Percentiles rank a stretch among this genome's conserved stretches.
phyloP scores from a whole-genome alignment of 2,888 invertebrate genomes.

The Theristus sp. region DNA sequence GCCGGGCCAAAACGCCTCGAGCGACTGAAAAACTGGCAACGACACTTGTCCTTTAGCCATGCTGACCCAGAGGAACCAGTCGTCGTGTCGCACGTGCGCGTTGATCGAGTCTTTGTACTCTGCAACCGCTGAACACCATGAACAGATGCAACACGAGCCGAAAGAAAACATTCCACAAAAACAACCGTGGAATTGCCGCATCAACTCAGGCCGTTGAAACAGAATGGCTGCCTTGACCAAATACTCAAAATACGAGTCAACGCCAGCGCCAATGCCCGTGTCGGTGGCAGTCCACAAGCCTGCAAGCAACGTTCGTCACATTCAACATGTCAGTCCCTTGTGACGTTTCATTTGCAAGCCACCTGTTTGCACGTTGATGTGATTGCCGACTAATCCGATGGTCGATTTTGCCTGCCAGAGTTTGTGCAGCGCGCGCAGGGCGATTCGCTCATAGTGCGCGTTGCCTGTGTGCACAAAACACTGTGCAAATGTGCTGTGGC shows the following conservation, averaged over 20 bases:
- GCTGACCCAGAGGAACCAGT: slow-evolving; percentile 99
- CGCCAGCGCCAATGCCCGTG: slow-evolving; percentile 61
- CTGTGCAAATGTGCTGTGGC: no score
- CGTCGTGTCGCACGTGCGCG: slow-evolving; percentile 56
- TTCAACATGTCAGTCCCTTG: background rate
- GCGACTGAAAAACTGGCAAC: slow-evolving; percentile 86
- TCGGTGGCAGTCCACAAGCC: slow-evolving; percentile 78
- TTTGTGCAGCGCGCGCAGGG: slow-evolving; percentile 70
- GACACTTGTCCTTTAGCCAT: slow-evolving; percentile 90
- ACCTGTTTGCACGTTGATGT: slow-evolving; percentile 70
- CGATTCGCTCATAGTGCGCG: slow-evolving; percentile 68
- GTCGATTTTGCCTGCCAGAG: slow-evolving; percentile 66
- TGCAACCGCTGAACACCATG: slow-evolving; percentile 15
- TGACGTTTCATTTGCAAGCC: no score
- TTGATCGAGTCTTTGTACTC: slow-evolving; percentile 35
- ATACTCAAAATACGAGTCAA: slow-evolving; percentile 82
- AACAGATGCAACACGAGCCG: background rate
- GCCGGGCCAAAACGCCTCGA: slow-evolving; percentile 97
- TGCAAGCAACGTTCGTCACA: slow-evolving; percentile 4
- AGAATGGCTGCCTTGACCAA: slow-evolving; percentile 83
- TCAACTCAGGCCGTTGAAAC: slow-evolving; percentile 67
- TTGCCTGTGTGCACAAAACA: slow-evolving; percentile 19
- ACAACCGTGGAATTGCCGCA: slow-evolving; percentile 63
- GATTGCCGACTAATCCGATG: slow-evolving; percentile 57
- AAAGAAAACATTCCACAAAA: background rate